Evolutionary conservation across 2,797 vertebrate species (phyloP), one percentile per base, ranked within the genome.

Genomic region (Rhinella marina): DNA sequence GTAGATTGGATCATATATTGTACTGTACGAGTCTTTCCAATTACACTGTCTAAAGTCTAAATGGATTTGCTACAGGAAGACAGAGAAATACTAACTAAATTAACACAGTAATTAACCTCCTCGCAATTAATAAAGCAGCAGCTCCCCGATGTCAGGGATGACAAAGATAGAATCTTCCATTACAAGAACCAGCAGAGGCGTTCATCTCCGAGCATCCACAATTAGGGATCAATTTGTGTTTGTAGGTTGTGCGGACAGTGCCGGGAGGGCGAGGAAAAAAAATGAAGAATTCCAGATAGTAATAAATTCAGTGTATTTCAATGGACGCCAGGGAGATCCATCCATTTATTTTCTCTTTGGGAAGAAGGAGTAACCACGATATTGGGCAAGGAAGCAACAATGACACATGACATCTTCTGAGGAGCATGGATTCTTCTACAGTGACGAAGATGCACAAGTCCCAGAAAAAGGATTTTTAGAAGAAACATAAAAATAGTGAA

Each of bases 41-140:
- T 78, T 81, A 85, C 48, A 86, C 66, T 73, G 83, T 80, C 82
- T 81, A 9, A 9, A 57, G 17, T 80, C 52, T 56, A 84, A 88
- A 75, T 84, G 61, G 73, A 62, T 84, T 21, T 23, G 27, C 76
- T 21, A 57, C 75, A 17, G 64, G 56, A 85, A 59, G 56, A 54
- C 76, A 56, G 73, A 62, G 82, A 88, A 84, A 80, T 72, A 85
- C 61, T 72, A 84, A 88, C 87, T 78, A 73, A 85, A 72, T 88
- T 85, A 88, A 85, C 76, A 85, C 48, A 59, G 82, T 81, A 85
- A 88, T 88, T 88, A 85, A 88, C 76, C 82, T 88, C 62, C 64
- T 23, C 41, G 76, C 82, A 72, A 25, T 29, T 79, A 84, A 88
- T 77, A 61, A 88, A 61, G 61, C 52, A 12, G 29, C 3, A 6